Percentiles rank a stretch among this genome's conserved stretches.
Evolutionary conservation across 2,113 vertebrate species (phyloP).

Genomic region (Callospermophilus lateralis): DNA sequence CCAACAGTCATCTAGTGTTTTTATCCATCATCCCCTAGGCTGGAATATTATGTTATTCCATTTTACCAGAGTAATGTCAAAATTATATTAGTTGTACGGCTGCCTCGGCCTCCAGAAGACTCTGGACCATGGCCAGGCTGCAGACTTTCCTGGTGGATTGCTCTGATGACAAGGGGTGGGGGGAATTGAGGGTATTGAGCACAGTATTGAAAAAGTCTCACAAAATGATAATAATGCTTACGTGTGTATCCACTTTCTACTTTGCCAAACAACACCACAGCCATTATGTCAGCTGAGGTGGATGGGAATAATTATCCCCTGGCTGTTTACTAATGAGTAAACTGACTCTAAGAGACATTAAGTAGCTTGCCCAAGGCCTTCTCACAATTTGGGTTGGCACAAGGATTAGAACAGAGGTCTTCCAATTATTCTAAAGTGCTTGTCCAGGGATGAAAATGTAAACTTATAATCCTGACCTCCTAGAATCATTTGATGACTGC

Average conservation of each 20-base stretch:
- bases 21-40: not conserved
- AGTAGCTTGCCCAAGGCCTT: not conserved
- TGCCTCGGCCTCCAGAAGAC: not conserved
- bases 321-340: slow-evolving; percentile 9
- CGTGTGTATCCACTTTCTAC: not conserved
- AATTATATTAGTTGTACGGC: not conserved
- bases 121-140: not conserved
- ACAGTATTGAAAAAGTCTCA: not conserved
- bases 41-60: slow-evolving; percentile 56
- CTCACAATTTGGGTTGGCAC: not conserved
- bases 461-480: not conserved
- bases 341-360: not conserved
- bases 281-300: not conserved
- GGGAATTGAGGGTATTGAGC: not conserved
- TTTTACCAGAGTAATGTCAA: not conserved
- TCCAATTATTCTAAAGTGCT: not conserved
- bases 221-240: not conserved
- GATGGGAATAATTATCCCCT: not conserved
- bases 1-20: slow-evolving; percentile 47
- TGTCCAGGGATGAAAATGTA: not conserved
- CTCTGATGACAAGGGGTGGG: not conserved
- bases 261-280: not conserved
- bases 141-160: not conserved
- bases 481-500: not conserved
- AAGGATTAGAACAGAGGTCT: not conserved